phyloP scores from a whole-genome alignment of 1,140 invertebrate species.

The Chironomus tepperi region DNA sequence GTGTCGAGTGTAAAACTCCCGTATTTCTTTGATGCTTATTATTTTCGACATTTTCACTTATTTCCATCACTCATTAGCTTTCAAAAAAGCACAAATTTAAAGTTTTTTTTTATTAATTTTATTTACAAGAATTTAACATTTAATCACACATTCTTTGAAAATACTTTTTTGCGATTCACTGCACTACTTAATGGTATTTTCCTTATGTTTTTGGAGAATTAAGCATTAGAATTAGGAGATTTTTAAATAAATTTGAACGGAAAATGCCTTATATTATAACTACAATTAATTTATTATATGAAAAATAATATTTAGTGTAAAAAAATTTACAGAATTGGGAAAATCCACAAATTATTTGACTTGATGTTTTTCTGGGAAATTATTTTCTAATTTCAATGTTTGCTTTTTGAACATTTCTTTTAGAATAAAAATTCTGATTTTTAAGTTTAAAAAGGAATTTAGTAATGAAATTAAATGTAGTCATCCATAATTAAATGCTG shows the following conservation, averaged over 20 bases:
- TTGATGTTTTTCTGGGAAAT: no score
- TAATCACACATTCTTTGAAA: slow-evolving; percentile 1
- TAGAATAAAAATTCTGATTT: no score
- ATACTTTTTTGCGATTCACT: background rate
- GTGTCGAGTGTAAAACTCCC: background rate
- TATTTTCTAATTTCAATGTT: background rate
- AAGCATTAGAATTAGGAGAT: background rate
- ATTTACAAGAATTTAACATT: background rate
- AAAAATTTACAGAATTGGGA: no score
- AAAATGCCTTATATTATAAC: background rate
- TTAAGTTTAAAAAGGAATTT: no score
- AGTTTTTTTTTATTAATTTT: background rate
- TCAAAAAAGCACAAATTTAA: background rate
- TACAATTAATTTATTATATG: background rate
- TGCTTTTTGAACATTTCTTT: background rate
- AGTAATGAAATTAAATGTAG: background rate
- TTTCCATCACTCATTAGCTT: slow-evolving; percentile 21
- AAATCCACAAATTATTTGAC: no score
- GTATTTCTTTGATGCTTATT: background rate
- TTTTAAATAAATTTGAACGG: background rate
- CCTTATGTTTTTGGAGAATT: background rate
- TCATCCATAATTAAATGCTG: no score
- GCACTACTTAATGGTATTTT: background rate
- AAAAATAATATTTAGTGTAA: no score
- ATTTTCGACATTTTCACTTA: slow-evolving; percentile 3